phyloP scores from a whole-genome alignment of 53 echinoderm and acorn worm species.

The Hippasteria phrygiana region DNA sequence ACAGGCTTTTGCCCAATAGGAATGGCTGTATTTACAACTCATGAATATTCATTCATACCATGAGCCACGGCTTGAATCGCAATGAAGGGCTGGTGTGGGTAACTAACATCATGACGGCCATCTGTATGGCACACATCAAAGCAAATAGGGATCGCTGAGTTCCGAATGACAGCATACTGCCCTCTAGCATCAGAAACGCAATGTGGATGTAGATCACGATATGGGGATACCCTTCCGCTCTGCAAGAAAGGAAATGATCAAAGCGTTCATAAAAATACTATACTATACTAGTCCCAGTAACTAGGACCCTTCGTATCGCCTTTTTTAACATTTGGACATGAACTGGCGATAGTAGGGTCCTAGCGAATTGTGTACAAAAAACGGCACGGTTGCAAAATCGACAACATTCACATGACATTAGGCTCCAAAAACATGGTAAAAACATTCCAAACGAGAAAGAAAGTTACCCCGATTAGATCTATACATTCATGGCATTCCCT shows the following conservation, averaged over 20 bases:
- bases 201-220: conserved; percentile 71
- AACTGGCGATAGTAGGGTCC: no score
- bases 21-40: neutral
- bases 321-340: no score
- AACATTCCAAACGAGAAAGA: no score
- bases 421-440: no score
- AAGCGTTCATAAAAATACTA: neutral
- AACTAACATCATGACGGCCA: conserved; percentile 54
- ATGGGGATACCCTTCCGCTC: conserved; percentile 65
- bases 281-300: neutral
- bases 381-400: no score
- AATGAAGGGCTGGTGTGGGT: conserved; percentile 63
- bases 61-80: conserved; percentile 65
- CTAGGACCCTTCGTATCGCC: no score
- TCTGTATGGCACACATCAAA: conserved; percentile 68
- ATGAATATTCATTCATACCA: conserved; percentile 58
- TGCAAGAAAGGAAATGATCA: conserved; percentile 12
- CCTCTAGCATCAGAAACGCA: conserved; percentile 64
- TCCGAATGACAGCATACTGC: conserved; percentile 78
- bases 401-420: no score
- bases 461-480: no score
- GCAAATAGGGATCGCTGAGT: conserved; percentile 77
- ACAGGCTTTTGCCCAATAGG: no score
- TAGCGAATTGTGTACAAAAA: no score
- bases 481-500: no score